phyloP scores from a whole-genome alignment of 2,888 invertebrate species.

The Sminthurinus aureus region DNA sequence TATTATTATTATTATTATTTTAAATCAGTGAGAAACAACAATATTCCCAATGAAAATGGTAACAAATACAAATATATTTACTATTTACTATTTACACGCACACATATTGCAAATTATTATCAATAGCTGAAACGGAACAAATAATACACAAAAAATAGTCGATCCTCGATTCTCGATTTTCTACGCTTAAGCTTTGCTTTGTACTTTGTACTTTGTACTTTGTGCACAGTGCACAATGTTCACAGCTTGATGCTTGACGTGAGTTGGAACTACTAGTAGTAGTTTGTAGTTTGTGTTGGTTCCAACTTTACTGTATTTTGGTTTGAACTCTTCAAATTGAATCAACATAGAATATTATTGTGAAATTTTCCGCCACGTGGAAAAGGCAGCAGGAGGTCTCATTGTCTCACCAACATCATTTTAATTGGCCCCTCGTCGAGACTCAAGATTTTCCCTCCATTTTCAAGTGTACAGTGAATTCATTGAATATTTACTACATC shows the following conservation, averaged over 20 bases:
- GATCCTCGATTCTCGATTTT: too few species aligned
- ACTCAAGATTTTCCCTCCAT: not conserved
- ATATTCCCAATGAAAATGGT: slow-evolving; percentile 1
- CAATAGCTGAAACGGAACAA: not conserved
- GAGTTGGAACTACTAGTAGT: not conserved
- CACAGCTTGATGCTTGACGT: not conserved
- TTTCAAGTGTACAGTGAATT: not conserved
- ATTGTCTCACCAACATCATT: slow-evolving; percentile 34
- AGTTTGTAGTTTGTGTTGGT: not conserved
- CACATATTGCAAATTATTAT: not conserved
- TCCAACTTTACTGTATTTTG: too few species aligned
- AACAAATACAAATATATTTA: not conserved
- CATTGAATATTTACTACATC: not conserved
- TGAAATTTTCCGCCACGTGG: slow-evolving; percentile 40
- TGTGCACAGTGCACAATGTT: not conserved
- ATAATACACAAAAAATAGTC: too few species aligned
- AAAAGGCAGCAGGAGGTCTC: slow-evolving; percentile 33
- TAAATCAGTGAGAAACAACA: not conserved
- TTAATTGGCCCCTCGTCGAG: slow-evolving; percentile 43
- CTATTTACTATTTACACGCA: too few species aligned
- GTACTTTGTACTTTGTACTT: too few species aligned
- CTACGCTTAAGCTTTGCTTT: too few species aligned
- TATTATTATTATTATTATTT: not conserved
- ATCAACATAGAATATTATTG: slow-evolving; percentile 33
- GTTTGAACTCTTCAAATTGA: not conserved